phyloP scores from a whole-genome alignment of 2,797 vertebrate genomes.

The Falco berigora region DNA sequence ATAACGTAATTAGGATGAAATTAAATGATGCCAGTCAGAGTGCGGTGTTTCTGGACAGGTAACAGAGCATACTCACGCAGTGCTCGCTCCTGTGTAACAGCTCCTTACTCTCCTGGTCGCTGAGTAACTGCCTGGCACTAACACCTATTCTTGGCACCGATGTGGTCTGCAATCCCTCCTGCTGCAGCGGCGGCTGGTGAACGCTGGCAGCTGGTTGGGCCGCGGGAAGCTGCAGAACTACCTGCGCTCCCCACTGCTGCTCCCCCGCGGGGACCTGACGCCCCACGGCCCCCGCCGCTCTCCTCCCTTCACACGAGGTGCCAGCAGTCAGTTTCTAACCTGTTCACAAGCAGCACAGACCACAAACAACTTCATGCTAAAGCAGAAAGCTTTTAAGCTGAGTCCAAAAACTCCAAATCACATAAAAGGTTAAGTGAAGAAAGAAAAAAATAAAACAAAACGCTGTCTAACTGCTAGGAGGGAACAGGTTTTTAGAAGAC shows the following conservation, averaged over 20 bases:
- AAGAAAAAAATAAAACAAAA: background rate
- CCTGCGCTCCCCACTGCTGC: background rate
- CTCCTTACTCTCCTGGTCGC: background rate
- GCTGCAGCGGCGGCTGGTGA: background rate
- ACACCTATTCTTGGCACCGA: background rate
- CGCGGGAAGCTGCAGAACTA: background rate
- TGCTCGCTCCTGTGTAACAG: background rate
- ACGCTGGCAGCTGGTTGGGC: background rate
- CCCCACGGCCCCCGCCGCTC: background rate
- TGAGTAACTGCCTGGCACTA: background rate
- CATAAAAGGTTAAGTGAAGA: background rate
- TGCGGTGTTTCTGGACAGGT: background rate
- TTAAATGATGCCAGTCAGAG: background rate
- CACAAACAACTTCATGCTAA: background rate
- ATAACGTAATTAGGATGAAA: background rate
- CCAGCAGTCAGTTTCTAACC: background rate
- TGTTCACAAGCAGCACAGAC: background rate
- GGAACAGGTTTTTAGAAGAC: background rate
- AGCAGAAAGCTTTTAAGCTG: background rate
- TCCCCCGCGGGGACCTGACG: background rate
- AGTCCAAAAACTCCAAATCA: background rate
- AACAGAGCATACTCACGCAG: background rate
- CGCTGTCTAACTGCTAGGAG: background rate
- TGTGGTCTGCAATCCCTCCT: background rate
- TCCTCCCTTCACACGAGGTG: background rate